Evolutionary conservation across 2,797 vertebrate species (phyloP).

Genomic region (Ispidina picta): DNA sequence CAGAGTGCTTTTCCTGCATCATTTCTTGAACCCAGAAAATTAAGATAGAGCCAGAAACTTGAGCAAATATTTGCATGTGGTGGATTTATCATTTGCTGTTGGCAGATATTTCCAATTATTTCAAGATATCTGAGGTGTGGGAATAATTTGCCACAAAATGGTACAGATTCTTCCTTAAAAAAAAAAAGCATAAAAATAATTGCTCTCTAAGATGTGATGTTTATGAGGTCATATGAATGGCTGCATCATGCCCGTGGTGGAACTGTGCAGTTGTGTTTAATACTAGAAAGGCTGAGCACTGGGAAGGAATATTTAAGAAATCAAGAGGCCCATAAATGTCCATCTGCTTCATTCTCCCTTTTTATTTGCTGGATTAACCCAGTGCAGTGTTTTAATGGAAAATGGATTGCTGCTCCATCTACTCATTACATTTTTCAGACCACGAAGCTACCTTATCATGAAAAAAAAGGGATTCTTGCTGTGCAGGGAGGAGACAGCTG

Average conservation of each 20-base stretch:
- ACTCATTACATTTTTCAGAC: slow-evolving; percentile 59
- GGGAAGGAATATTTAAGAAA: slow-evolving; percentile 75
- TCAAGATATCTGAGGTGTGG: slow-evolving; percentile 5
- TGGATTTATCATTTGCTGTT: slow-evolving; percentile 38
- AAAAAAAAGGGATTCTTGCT: slow-evolving; percentile 41
- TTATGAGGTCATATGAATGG: slow-evolving; percentile 71
- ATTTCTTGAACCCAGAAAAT: background rate
- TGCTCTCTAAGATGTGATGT: slow-evolving; percentile 50
- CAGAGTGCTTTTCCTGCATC: background rate
- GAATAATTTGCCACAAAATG: slow-evolving; percentile 46
- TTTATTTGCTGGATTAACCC: slow-evolving; percentile 77
- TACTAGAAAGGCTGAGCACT: slow-evolving; percentile 63
- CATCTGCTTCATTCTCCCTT: slow-evolving; percentile 75
- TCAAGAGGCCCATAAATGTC: slow-evolving; percentile 71
- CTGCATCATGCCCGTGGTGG: slow-evolving; percentile 73
- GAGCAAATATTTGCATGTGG: background rate
- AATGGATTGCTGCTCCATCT: slow-evolving; percentile 70
- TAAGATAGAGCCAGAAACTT: background rate
- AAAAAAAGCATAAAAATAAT: slow-evolving; percentile 63
- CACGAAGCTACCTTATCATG: slow-evolving; percentile 4
- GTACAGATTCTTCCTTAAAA: slow-evolving; percentile 20
- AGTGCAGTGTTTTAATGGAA: slow-evolving; percentile 77
- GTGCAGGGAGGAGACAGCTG: background rate
- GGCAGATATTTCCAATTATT: slow-evolving; percentile 51
- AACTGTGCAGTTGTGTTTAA: slow-evolving; percentile 74